Base-by-base conservation (phyloP, 1,140 invertebrate species). In the Eciton burchellii region DNA sequence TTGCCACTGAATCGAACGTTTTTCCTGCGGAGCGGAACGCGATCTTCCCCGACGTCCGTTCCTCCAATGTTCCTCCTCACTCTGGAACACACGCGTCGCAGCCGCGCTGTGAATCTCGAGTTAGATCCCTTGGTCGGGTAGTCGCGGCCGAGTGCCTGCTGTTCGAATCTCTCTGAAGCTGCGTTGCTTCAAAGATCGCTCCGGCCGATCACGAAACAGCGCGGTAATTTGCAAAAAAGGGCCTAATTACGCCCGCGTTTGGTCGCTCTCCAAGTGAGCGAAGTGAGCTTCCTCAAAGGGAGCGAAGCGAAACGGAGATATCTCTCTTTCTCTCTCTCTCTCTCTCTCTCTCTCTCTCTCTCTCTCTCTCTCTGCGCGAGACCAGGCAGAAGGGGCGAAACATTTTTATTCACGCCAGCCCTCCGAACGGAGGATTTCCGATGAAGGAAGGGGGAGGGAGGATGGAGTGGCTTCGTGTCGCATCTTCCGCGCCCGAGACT, bases 1-100 rank as follows among this genome's bases (percentile, higher is more conserved):
- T 88, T 82, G 72, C 66, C 21, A 63, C 41, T 65, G 54, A 68
- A 79, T 73, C 60, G 70, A 26, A 81, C 63, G 19, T 62, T 26
- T 59, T 56, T 71, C 66, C 85, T 60, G 60, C 3, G 56, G n/a
- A 81, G 71, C 56, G 62, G 59, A 60, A 68, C n/a, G 45, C 71
- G 52, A 43, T 73, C 77, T 60, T n/a, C 57, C 49, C 59, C 35
- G 45, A 52, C 41, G 21, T 83, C 49, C n/a, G 45, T 35, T n/a
- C n/a, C n/a, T n/a, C 21, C 73, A 35, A 70, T 52, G 14, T 56
- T 62, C 16, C n/a, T 72, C 26, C 63, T 82, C 59, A 59, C 59
- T 54, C 74, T 79, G 63, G 41, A 79, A 79, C 74, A 79, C 74
- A 45, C 63, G 62, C 62, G 72, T 62, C 72, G 52, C 19, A 43